A percentile compares a stretch with the other conserved stretches of the same genome.
phyloP scores from a whole-genome alignment of 2,113 vertebrate species.

The Cynocephalus volans region DNA sequence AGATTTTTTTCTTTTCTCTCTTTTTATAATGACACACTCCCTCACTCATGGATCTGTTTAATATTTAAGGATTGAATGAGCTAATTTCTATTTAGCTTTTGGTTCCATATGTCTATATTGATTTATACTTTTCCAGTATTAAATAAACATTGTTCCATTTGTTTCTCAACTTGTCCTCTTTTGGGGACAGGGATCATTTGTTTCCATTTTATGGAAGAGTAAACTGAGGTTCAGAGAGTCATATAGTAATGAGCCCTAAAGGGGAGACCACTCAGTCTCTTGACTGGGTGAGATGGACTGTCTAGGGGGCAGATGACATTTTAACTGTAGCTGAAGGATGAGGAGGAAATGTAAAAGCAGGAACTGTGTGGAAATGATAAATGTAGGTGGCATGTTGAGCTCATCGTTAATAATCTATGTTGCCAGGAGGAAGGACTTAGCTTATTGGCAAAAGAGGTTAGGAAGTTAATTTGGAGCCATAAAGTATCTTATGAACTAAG shows the following conservation, averaged over 20 bases:
- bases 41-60: constrained; percentile 44
- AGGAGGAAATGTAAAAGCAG: background rate
- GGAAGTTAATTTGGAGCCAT: background rate
- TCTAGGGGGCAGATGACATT: background rate
- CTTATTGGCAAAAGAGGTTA: constrained; percentile 5
- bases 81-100: constrained; percentile 66
- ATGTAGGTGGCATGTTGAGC: background rate
- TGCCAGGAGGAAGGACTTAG: background rate
- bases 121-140: constrained; percentile 62
- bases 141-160: constrained; percentile 37
- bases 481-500: background rate
- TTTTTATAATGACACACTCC: background rate
- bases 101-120: constrained; percentile 43
- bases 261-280: background rate
- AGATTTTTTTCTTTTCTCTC: background rate
- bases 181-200: background rate
- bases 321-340: background rate
- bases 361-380: background rate
- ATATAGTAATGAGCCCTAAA: background rate
- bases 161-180: background rate
- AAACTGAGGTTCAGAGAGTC: background rate
- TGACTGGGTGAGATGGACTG: background rate
- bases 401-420: background rate
- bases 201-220: constrained; percentile 24
- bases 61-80: constrained; percentile 74